These are phyloP conservation scores for Heliornis fulica DNA, from an alignment of 2,113 vertebrate species.

Conservation along the genomic window DNA sequence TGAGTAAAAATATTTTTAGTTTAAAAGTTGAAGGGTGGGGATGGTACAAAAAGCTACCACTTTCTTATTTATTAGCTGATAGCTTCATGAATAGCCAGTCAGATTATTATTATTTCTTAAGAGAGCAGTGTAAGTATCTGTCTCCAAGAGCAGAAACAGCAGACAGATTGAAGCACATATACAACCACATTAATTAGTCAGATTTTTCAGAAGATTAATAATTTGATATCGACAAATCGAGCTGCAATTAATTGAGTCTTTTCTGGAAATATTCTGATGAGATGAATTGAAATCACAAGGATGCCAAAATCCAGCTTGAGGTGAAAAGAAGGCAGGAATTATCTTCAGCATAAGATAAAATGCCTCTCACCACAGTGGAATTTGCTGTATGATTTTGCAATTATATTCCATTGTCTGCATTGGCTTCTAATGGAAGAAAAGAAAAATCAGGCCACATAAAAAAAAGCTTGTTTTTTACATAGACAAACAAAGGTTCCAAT, in stretches of 20 bases:
- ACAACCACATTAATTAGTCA: constrained; percentile 70
- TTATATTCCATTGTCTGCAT: constrained; percentile 55
- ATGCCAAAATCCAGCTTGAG: not conserved
- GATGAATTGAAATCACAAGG: not conserved
- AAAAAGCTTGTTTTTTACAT: constrained; percentile 27
- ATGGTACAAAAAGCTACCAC: constrained; percentile 47
- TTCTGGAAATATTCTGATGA: constrained; percentile 24
- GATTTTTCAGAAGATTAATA: constrained; percentile 63
- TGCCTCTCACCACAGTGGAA: not conserved
- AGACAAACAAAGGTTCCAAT: constrained; percentile 67
- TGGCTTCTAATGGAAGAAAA: constrained; percentile 2
- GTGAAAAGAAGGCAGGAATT: not conserved
- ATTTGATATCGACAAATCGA: constrained; percentile 61
- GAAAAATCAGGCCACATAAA: not conserved
- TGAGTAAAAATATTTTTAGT: not conserved
- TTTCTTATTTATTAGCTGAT: constrained; percentile 54
- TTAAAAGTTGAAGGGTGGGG: not conserved
- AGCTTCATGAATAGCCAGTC: not conserved
- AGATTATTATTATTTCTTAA: constrained; percentile 61
- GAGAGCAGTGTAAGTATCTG: constrained; percentile 51
- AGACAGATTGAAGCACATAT: constrained; percentile 68
- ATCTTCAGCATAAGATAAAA: constrained; percentile 17
- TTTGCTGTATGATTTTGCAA: constrained; percentile 45
- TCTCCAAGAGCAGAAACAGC: constrained; percentile 60
- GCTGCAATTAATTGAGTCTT: constrained; percentile 55